phyloP scores from a whole-genome alignment of 2,888 invertebrate species.

The Xestia xanthographa region DNA sequence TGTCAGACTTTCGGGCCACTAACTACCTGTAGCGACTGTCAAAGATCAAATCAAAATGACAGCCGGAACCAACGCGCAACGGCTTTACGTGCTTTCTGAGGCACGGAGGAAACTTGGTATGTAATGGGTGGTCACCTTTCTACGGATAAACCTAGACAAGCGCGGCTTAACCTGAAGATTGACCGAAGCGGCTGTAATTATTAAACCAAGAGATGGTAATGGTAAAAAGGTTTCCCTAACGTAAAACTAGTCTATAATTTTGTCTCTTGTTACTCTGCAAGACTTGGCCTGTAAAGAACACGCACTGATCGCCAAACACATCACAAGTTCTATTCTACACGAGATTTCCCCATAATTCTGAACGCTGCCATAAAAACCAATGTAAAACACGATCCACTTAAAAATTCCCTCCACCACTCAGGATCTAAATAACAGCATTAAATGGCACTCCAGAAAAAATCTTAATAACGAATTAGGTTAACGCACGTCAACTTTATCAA shows the following conservation, averaged over 20 bases:
- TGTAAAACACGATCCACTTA: conserved; percentile 18
- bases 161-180: too few species aligned
- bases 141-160: too few species aligned
- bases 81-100: too few species aligned
- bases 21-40: too few species aligned
- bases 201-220: too few species aligned
- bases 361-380: conserved; percentile 1
- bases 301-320: background rate
- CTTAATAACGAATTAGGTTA: conserved; percentile 67
- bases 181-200: too few species aligned
- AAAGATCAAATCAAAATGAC: too few species aligned
- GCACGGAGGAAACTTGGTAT: too few species aligned
- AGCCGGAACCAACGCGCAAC: too few species aligned
- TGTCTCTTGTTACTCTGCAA: background rate
- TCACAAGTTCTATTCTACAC: background rate
- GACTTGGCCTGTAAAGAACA: background rate
- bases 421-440: conserved; percentile 39
- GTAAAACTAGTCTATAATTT: background rate
- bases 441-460: conserved; percentile 50
- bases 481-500: conserved; percentile 75
- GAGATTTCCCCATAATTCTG: background rate
- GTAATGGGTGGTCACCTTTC: too few species aligned
- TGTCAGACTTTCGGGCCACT: too few species aligned
- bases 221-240: too few species aligned
- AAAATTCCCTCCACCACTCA: background rate